Evolutionary conservation across 2,888 invertebrate species (phyloP), one percentile per base, ranked within the genome.

Genomic region (Cataglyphis altisquamis): DNA sequence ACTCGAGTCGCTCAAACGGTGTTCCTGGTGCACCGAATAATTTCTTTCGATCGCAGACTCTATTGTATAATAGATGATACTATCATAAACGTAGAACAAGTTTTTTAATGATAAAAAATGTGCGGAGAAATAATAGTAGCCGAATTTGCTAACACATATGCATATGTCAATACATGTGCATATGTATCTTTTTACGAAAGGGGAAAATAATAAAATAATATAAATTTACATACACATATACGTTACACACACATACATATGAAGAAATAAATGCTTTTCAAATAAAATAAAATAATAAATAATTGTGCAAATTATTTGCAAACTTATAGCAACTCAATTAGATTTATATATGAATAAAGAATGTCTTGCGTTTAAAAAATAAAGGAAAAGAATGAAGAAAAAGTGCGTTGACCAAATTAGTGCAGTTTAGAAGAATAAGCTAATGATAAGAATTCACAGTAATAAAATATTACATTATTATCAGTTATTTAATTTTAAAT

Each of bases 1-100:
- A 80, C 41, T 68, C 78, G 36, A 57, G 10, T 41, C 48, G 45
- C 21, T 52, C 25, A 32, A 15, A 39, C 18, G 60, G 64, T 52
- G 57, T 60, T 39, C 39, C 39, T 66, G 9, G 39, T 2, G 29
- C 32, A 60, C 48, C 48, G 36, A 48, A 18, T 25, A 36, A 36
- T 48, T 78, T 62, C 60, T 60, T 77, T 70, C 12, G 60, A 70
- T 80, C 32, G 21, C 5, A 60, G 10, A 60, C 21, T 5, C 29
- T 29, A 29, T 29, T 29, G 29, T 12, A 45, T 62, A 45, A 45
- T 21, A 36, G 21, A 62, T 12, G 2, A n/a, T 8, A 21, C 21
- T 68, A 52, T 8, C 25, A 48, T 25, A n/a, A 57, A 15, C 41
- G 15, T 63, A 62, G 5, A 36, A 5, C 0, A 39, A 39, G 8